Evolutionary conservation across 2,888 invertebrate species (phyloP), one percentile per base, ranked within the genome.

Genomic region (Spilarctia lutea): DNA sequence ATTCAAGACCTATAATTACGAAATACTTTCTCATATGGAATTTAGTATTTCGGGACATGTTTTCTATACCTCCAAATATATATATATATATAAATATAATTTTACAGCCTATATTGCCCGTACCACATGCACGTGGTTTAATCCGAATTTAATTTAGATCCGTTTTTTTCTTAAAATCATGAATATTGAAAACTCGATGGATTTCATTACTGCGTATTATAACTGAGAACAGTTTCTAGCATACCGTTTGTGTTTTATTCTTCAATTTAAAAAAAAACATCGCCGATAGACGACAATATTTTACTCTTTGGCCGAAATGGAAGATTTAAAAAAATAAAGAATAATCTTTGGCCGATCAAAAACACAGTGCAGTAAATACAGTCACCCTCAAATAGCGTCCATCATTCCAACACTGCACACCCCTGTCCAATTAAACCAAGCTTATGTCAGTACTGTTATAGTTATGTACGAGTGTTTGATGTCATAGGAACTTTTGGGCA

Each of bases 361-460:
- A 39, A 68, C n/a, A 69, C 69, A 35, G 39, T 39, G 11, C 39
- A 69, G 30, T 39, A 74, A 69, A 24, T 39, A 74, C 65, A 72
- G 56, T 48, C 78, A 73, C 52, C 65, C 48, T 56, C 48, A 76
- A 30, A 30, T 35, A 73, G 69, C 68, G 72, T 75, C 75, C 79
- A 67, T 35, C 69, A 52, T 30, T 33, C 68, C 52, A 56, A 60
- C 60, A 33, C 65, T 65, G 77, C 73, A 27, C 69, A 69, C 74
- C 79, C 77, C 74, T 35, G 75, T 72, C 84, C 84, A 82, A 82
- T 84, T 82, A 82, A 79, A 30, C 30, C 35, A 42, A 65, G 69
- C 35, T 69, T 35, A 33, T 39, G 65, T 69, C 65, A 69, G 20
- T 48, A 69, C 20, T 48, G 48, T 20, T 20, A 48, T 6, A 20